Conservation (phyloP, 2,113 vertebrate species). For the Oryzias melastigma region DNA sequence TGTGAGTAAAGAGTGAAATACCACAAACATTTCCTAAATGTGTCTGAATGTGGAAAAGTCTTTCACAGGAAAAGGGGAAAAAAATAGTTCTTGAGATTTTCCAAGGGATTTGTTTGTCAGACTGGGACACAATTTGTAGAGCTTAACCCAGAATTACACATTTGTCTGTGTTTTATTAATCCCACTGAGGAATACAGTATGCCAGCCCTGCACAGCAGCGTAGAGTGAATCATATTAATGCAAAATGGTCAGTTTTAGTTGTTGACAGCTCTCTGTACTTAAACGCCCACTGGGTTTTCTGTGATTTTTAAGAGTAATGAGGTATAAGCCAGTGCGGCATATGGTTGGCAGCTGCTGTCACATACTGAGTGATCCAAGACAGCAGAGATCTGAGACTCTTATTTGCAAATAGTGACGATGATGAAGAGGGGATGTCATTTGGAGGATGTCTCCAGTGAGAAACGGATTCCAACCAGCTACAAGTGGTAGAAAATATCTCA, state of each 20-base stretch:
- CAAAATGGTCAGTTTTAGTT: conserved; percentile 20
- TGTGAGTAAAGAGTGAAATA: background rate
- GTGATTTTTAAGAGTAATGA: conserved; percentile 13
- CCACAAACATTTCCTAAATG: background rate
- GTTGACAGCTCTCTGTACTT: conserved; percentile 5
- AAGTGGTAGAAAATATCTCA: background rate
- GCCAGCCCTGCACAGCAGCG: conserved; percentile 16
- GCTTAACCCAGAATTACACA: conserved; percentile 67
- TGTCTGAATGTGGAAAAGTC: conserved; percentile 22
- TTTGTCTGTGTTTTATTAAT: conserved; percentile 63
- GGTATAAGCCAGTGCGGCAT: background rate
- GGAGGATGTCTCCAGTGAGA: background rate
- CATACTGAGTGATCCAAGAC: conserved; percentile 1
- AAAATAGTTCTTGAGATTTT: conserved; percentile 42
- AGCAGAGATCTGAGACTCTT: conserved; percentile 6
- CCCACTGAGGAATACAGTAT: conserved; percentile 50
- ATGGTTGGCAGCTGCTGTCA: conserved; percentile 11
- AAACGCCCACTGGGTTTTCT: conserved; percentile 6
- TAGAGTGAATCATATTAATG: conserved; percentile 24
- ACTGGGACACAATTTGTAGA: conserved; percentile 59
- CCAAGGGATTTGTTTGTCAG: conserved; percentile 55
- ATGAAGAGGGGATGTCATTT: too few species aligned
- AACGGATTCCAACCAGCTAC: conserved; percentile 3
- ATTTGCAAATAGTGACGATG: conserved; percentile 7
- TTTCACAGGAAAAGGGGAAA: conserved; percentile 1